phyloP scores from a whole-genome alignment of 2,797 vertebrate species.

The Hirundo rustica region DNA sequence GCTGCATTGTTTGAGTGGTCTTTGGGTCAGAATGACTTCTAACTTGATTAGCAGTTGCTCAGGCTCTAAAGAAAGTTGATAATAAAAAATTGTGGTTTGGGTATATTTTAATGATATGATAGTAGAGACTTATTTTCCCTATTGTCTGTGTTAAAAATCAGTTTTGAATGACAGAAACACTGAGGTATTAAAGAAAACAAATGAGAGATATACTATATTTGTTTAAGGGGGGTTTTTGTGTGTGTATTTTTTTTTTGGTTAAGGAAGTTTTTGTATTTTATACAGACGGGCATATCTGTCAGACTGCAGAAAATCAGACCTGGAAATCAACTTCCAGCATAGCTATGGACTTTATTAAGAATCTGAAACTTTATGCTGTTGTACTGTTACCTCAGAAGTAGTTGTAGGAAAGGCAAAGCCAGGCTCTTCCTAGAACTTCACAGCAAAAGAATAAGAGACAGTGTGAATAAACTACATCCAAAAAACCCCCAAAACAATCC shows the following conservation, averaged over 20 bases:
- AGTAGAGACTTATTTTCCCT: not conserved
- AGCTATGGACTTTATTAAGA: not conserved
- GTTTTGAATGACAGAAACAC: not conserved
- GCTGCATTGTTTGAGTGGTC: not conserved
- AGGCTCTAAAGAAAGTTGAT: not conserved
- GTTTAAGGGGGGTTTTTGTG: accelerated
- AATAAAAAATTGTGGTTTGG: not conserved
- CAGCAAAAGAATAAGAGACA: not conserved
- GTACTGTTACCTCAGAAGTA: not conserved
- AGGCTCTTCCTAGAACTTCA: not conserved
- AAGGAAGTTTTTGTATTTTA: not conserved
- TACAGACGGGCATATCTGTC: not conserved
- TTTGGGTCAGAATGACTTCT: not conserved
- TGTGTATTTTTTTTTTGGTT: not conserved
- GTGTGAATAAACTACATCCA: not conserved
- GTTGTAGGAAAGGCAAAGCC: not conserved
- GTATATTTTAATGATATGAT: not conserved
- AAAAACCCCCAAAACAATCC: not conserved
- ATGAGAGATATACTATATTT: not conserved
- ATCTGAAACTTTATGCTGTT: not conserved
- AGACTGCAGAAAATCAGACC: not conserved
- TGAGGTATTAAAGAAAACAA: not conserved
- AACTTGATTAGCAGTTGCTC: not conserved
- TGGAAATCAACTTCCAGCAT: not conserved
- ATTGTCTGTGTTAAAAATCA: not conserved